Evolutionary conservation across 2,113 vertebrate species (phyloP), one percentile per base, ranked within the genome.

Genomic region (Ceratotherium simum): DNA sequence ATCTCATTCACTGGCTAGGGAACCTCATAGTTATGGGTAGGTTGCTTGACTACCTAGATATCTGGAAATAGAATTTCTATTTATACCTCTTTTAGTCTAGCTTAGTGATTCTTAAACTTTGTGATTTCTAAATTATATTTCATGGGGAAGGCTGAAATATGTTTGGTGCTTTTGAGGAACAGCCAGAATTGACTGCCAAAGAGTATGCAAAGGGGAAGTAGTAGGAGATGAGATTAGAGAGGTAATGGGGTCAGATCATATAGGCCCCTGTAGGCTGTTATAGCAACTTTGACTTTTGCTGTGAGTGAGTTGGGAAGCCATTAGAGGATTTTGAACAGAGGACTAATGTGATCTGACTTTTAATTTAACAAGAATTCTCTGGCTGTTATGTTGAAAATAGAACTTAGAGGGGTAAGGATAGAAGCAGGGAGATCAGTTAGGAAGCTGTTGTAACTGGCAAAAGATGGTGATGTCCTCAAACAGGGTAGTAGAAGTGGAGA

Each of bases 81-180:
- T 70, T 89, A 42, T 84, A 33, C 12, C 29, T 82, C 8, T 92
- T 97, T 91, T 73, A 81, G 18, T 42, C 8, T 97, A 64, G 17
- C 14, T 78, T 96, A 48, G 8, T 87, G 58, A 56, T 87, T 73
- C 62, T 56, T 95, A 83, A 46, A 80, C 42, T 73, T 95, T 17
- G 18, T 91, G 78, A 94, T 80, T 91, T 95, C 78, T 90, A 62
- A 91, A 79, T 89, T 80, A 21, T 48, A 8, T 88, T 80, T 94
- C 36, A 69, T 46, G 39, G 12, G 6, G 51, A 85, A 85, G 25
- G 23, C 42, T 94, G 46, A 91, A 64, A 82, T 60, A 39, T 69
- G 70, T 31, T 84, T 84, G n/a, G 11, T 82, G 36, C 72, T 87
- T 79, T 89, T 84, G 91, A 84, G 72, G 25, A 86, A 39, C 14